Evolutionary conservation across 2,113 vertebrate genomes (phyloP).

Genomic region (human (Homo sapiens)): DNA sequence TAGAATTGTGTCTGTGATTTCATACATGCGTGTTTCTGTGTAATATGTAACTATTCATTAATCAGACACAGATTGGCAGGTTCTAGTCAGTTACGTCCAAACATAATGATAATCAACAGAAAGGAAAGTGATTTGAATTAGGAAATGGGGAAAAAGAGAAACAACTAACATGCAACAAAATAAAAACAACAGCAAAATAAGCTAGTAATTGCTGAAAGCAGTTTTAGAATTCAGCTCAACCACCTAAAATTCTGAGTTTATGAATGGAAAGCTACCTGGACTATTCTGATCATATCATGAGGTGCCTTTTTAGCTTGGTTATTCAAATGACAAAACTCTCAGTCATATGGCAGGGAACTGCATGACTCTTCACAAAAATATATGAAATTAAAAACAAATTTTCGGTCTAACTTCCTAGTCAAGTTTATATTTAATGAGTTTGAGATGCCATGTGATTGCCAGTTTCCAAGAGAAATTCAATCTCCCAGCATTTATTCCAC

Average conservation of each 20-base stretch:
- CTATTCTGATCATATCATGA: not conserved
- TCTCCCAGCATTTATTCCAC: not conserved
- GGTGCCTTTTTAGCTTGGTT: not conserved
- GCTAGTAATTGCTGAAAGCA: not conserved
- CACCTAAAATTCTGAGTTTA: not conserved
- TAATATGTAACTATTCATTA: constrained; percentile 20
- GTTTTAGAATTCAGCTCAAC: not conserved
- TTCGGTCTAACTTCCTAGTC: constrained; percentile 10
- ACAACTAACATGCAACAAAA: not conserved
- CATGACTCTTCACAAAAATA: not conserved
- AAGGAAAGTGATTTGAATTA: not conserved
- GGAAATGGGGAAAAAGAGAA: not conserved
- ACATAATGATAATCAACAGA: not conserved
- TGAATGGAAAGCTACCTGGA: constrained; percentile 11
- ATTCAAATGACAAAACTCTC: constrained; percentile 1
- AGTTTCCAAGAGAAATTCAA: constrained; percentile 54
- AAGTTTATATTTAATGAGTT: constrained; percentile 45
- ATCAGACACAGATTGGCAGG: not conserved
- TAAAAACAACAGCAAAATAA: constrained; percentile 43
- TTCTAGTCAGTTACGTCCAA: not conserved
- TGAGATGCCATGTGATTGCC: constrained; percentile 14
- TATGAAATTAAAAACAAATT: constrained; percentile 29
- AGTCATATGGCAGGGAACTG: not conserved
- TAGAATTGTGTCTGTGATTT: not conserved
- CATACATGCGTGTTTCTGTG: not conserved